These are phyloP conservation scores for Trogon melanurus DNA, from an alignment of 2,113 vertebrate genomes.

Conservation along the genomic window DNA sequence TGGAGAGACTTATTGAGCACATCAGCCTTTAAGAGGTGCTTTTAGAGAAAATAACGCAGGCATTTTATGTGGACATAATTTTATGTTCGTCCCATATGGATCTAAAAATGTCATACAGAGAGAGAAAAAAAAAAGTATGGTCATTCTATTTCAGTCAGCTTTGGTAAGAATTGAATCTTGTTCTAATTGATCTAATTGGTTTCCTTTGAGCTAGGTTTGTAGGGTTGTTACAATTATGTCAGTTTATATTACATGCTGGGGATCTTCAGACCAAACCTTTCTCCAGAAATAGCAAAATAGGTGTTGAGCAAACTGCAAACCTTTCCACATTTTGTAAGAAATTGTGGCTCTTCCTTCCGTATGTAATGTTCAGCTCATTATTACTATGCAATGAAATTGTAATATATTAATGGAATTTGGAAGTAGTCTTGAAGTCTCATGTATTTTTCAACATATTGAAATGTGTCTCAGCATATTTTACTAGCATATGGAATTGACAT, in stretches of 20 bases:
- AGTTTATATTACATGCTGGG: background rate
- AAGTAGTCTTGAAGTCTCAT: conserved; percentile 29
- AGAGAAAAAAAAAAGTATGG: background rate
- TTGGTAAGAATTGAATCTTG: background rate
- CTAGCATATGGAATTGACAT: background rate
- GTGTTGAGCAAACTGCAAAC: background rate
- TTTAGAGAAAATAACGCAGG: background rate
- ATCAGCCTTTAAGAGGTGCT: background rate
- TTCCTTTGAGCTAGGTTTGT: background rate
- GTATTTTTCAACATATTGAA: conserved; percentile 50
- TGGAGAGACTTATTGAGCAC: background rate
- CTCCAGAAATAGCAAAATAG: background rate
- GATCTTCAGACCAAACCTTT: background rate
- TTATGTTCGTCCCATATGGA: background rate
- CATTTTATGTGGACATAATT: background rate
- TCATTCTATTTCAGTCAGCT: background rate
- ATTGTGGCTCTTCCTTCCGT: background rate
- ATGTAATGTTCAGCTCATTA: background rate
- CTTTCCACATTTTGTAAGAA: background rate
- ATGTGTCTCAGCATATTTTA: conserved; percentile 30
- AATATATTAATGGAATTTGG: conserved; percentile 42
- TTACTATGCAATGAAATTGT: background rate
- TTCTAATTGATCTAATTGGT: background rate
- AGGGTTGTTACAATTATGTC: background rate
- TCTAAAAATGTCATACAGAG: background rate